Evolutionary conservation across 2,888 invertebrate genomes (phyloP).

Genomic region (Polydrusus cervinus): DNA sequence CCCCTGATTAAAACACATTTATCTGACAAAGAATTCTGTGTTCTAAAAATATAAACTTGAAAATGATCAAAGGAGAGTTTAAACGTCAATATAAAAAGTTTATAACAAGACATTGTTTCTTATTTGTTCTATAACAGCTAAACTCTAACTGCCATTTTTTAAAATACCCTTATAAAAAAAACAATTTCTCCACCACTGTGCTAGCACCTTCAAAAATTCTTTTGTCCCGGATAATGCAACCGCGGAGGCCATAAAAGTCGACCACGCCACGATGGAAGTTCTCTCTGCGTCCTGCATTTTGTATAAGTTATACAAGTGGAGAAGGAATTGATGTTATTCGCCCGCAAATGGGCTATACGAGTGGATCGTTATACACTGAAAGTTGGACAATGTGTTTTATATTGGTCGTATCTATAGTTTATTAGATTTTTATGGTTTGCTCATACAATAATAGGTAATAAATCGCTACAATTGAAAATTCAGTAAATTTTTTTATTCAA

Average conservation of each 20-base stretch:
- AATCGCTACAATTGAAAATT: no score
- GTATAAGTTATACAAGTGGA: conserved; percentile 18
- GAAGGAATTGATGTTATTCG: conserved; percentile 5
- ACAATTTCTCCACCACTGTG: conserved; percentile 4
- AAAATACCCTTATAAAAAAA: neutral
- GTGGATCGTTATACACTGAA: conserved; percentile 9
- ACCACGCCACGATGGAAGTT: conserved; percentile 6
- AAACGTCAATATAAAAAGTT: no score
- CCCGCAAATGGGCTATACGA: conserved; percentile 12
- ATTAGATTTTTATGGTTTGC: conserved; percentile 18
- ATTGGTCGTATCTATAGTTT: neutral
- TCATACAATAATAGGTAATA: no score
- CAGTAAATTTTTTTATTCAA: no score
- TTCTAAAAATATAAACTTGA: no score
- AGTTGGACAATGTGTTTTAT: conserved; percentile 5
- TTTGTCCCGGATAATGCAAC: conserved; percentile 22
- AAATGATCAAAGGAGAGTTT: no score
- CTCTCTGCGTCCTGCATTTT: conserved; percentile 21
- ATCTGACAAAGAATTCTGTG: no score
- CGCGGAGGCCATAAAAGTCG: conserved; percentile 30
- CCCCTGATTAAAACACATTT: no score
- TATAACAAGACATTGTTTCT: no score
- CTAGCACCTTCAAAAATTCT: conserved; percentile 14
- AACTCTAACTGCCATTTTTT: no score
- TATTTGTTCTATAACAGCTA: no score